Percentiles rank a stretch among this genome's conserved stretches.
These are phyloP conservation scores for Gavialis gangeticus DNA, from an alignment of 2,113 vertebrate species.

Conservation along the genomic window DNA sequence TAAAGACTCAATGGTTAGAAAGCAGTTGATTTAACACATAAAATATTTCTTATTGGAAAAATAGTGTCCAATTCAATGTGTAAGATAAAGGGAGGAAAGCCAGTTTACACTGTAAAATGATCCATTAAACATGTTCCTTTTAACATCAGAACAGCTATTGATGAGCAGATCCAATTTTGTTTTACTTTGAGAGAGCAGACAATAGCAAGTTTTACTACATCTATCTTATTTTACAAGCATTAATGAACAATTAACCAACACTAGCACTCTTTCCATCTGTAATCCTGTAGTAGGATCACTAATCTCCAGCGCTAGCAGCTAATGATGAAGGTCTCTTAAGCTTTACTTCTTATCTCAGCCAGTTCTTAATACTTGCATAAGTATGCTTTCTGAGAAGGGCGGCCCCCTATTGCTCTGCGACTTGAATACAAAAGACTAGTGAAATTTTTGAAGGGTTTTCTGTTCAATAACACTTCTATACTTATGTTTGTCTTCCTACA, in stretches of 20 bases:
- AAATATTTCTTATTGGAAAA: conserved; percentile 61
- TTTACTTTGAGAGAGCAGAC: conserved; percentile 77
- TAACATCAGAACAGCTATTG: conserved; percentile 75
- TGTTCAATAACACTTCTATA: conserved; percentile 86
- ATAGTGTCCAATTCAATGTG: conserved; percentile 72
- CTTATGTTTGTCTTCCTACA: conserved; percentile 86
- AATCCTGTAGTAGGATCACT: conserved; percentile 87
- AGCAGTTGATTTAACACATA: conserved; percentile 44
- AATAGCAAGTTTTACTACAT: conserved; percentile 81
- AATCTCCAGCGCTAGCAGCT: conserved; percentile 90
- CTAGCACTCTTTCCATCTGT: conserved; percentile 86
- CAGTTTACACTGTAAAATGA: conserved; percentile 74
- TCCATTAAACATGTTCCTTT: conserved; percentile 70
- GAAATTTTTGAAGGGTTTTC: conserved; percentile 87
- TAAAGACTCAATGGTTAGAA: conserved; percentile 22
- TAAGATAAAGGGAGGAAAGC: conserved; percentile 58
- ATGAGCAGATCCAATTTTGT: conserved; percentile 77
- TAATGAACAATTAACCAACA: conserved; percentile 91
- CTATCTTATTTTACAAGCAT: conserved; percentile 87
- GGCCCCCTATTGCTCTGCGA: conserved; percentile 82
- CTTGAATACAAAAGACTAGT: conserved; percentile 85
- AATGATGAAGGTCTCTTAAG: conserved; percentile 92
- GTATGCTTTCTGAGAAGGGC: conserved; percentile 83
- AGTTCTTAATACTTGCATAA: conserved; percentile 90
- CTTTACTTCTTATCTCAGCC: conserved; percentile 87